These are phyloP conservation scores for Mixornis gularis DNA, from an alignment of 2,113 vertebrate genomes.

Conservation along the genomic window DNA sequence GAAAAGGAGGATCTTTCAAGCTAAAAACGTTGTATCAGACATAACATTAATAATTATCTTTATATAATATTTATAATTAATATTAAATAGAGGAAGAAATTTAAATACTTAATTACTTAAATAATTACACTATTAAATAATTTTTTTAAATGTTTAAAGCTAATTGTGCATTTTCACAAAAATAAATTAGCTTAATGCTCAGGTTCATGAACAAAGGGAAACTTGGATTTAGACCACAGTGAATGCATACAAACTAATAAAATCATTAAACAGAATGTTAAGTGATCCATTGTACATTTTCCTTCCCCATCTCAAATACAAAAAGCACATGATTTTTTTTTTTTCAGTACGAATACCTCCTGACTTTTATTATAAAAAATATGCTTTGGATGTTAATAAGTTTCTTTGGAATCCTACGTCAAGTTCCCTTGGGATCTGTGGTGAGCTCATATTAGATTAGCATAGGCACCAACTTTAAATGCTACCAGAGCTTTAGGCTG, in stretches of 20 bases:
- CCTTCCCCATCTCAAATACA: neutral
- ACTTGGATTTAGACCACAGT: neutral
- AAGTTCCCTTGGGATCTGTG: conserved; percentile 48
- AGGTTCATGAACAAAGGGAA: neutral
- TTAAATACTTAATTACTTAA: neutral
- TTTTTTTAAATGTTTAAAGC: neutral
- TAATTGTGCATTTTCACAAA: neutral
- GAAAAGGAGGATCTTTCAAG: neutral
- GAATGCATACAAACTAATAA: neutral
- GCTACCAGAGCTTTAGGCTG: conserved; percentile 37
- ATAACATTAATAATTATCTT: neutral
- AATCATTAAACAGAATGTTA: neutral
- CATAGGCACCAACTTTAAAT: conserved; percentile 53
- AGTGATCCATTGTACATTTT: neutral
- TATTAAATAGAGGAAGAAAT: neutral
- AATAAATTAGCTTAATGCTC: neutral
- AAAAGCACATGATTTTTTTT: conserved; percentile 1
- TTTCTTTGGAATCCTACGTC: conserved; percentile 27
- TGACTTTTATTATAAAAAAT: conserved; percentile 39
- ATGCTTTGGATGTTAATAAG: conserved; percentile 7
- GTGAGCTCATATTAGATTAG: conserved; percentile 47
- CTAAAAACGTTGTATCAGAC: neutral
- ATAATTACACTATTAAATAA: neutral
- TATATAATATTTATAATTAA: neutral
- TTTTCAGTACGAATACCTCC: neutral